Evolutionary conservation across 2,888 invertebrate species (phyloP), one percentile per base, ranked within the genome.

Genomic region (Diplazon laetatorius): DNA sequence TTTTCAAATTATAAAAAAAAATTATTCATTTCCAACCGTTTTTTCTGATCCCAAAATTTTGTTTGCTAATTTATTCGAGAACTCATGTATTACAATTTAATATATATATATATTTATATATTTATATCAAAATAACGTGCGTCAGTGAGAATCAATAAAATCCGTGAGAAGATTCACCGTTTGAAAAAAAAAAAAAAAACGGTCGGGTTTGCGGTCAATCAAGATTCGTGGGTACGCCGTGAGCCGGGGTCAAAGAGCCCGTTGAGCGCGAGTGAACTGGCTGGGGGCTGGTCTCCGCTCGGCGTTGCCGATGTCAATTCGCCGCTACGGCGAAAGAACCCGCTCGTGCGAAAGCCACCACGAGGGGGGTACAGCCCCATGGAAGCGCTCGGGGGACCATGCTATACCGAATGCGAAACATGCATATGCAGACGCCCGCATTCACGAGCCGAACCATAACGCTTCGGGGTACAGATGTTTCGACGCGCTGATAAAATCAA

Each of bases 401-500:
- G n/a, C n/a, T n/a, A n/a, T 30, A 44, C 65, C 48, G 68, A 25
- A 55, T 42, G 71, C 66, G 62, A 72, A n/a, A 48, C 66, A 78
- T 78, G 75, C 75, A 78, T 78, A 78, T 75, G 71, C 62, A 57
- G 71, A 35, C 48, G 25, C 30, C n/a, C 42, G 52, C 55, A 71
- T 75, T 78, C 66, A 57, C 78, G 35, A 48, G 25, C 30, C 30
- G n/a, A n/a, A n/a, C 50, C 25, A 22, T n/a, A n/a, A n/a, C n/a
- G 12, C 14, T 42, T 48, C 57, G 50, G 39, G 50, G 39, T 71
- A 81, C 71, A 71, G 77, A 62, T 76, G 79, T 81, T 80, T 80
- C 82, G 78, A n/a, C 71, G 74, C 75, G 82, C 79, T 83, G 86
- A 85, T 84, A 83, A 85, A 88, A 87, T 87, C 87, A 85, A 87